Percentiles rank a stretch among this genome's conserved stretches.
phyloP scores from a whole-genome alignment of 2,888 invertebrate species.

The Mongoloraphidia duomilia region DNA sequence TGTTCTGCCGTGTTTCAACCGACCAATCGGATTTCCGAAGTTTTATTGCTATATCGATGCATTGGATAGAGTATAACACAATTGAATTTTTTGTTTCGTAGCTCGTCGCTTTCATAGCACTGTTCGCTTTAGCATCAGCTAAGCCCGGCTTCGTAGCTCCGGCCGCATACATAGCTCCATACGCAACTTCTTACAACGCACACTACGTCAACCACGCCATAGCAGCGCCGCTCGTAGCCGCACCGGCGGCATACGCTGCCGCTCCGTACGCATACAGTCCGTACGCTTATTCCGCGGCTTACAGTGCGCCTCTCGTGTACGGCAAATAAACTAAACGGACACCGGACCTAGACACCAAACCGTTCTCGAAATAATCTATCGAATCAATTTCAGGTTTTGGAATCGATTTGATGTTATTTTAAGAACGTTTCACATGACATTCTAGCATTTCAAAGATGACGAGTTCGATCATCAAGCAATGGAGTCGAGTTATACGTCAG shows the following conservation, averaged over 20 bases:
- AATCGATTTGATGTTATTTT: too few relatives aligned
- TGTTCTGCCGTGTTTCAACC: too few relatives aligned
- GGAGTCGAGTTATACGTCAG: too few relatives aligned
- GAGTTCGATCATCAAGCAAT: too few relatives aligned
- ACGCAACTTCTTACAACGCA: constrained; percentile 61
- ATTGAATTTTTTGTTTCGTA: too few relatives aligned
- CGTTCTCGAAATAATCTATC: neutral
- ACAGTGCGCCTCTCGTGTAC: neutral
- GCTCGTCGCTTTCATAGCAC: constrained; percentile 18
- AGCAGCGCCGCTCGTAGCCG: constrained; percentile 42
- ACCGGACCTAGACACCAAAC: neutral
- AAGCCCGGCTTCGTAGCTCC: constrained; percentile 24
- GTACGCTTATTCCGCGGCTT: neutral
- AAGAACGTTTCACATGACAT: too few relatives aligned
- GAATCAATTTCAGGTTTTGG: too few relatives aligned
- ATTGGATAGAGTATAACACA: too few relatives aligned
- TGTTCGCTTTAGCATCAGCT: constrained; percentile 24
- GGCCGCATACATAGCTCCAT: constrained; percentile 51
- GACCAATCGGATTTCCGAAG: too few relatives aligned
- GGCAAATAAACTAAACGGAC: neutral
- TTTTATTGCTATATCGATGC: too few relatives aligned
- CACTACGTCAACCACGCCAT: constrained; percentile 62
- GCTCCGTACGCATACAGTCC: constrained; percentile 30
- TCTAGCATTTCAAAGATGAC: too few relatives aligned
- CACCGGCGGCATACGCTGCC: constrained; percentile 21